Percentiles rank a stretch among this genome's conserved stretches.
Conservation (phyloP, 1,140 invertebrate species). For the Ruditapes philippinarum region DNA sequence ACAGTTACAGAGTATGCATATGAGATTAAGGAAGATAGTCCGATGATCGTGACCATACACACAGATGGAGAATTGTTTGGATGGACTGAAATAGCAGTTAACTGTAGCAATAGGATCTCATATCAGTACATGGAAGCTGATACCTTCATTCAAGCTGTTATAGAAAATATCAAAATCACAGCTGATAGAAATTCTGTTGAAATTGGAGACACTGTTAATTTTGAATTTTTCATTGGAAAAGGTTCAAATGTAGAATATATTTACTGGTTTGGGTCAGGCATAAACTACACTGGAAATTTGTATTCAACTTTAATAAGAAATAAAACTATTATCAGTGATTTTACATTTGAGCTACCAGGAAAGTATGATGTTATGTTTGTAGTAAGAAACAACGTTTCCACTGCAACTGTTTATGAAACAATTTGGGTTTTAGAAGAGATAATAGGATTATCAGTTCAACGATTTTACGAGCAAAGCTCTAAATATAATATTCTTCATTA, state of each 20-base stretch:
- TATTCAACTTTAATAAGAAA: constrained; percentile 6
- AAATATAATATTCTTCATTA: constrained; percentile 28
- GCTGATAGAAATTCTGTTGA: constrained; percentile 52
- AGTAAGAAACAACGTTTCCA: constrained; percentile 64
- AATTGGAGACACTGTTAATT: constrained; percentile 54
- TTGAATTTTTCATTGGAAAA: constrained; percentile 50
- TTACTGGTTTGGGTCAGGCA: constrained; percentile 49
- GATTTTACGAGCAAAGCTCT: constrained; percentile 66
- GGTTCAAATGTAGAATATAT: constrained; percentile 66
- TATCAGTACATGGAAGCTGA: constrained; percentile 54
- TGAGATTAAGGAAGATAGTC: constrained; percentile 5
- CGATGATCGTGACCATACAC: constrained; percentile 5
- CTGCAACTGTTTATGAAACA: background rate
- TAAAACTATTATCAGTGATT: constrained; percentile 25
- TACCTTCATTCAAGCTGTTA: constrained; percentile 64
- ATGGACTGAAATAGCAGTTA: constrained; percentile 43
- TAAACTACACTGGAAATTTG: constrained; percentile 35
- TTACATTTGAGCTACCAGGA: constrained; percentile 51
- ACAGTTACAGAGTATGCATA: background rate
- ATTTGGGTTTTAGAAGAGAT: constrained; percentile 70
- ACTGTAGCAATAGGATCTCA: constrained; percentile 71
- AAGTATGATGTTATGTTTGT: constrained; percentile 53
- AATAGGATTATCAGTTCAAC: constrained; percentile 22
- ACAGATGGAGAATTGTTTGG: constrained; percentile 45
- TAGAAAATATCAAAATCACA: constrained; percentile 27